Percentiles rank a stretch among this genome's conserved stretches.
These are phyloP conservation scores for Montipora foliosa DNA, from an alignment of 64 coral and sea anemone species.

Conservation along the genomic window DNA sequence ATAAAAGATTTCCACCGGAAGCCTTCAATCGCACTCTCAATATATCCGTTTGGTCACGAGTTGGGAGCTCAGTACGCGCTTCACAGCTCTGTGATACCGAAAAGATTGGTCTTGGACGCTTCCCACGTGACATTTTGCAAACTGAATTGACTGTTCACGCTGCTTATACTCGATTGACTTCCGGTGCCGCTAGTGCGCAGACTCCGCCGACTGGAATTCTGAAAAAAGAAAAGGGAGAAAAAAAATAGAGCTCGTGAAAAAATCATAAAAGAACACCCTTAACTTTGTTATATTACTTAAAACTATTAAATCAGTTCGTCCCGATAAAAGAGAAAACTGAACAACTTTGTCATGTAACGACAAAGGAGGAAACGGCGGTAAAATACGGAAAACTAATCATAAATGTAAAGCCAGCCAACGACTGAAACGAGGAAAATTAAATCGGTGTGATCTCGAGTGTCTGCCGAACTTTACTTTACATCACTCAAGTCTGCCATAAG, in stretches of 20 bases:
- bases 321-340: no score
- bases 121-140: conserved; percentile 73
- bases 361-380: no score
- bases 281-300: neutral
- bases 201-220: conserved; percentile 15
- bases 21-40: neutral
- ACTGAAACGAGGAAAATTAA: no score
- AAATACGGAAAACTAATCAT: no score
- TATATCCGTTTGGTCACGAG: neutral
- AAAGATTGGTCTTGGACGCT: conserved; percentile 67
- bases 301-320: no score
- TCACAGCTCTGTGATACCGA: conserved; percentile 64
- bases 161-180: conserved; percentile 52
- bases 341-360: no score
- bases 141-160: conserved; percentile 62
- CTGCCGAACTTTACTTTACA: no score
- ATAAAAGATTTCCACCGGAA: neutral
- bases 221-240: neutral
- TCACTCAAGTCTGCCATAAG: no score
- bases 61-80: neutral
- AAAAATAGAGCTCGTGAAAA: no score
- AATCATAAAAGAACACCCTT: neutral
- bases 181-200: conserved; percentile 29
- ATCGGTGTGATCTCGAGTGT: no score
- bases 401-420: no score